Evolutionary conservation across 2,797 vertebrate genomes (phyloP).

Genomic region (Sebastolobus alascanus): DNA sequence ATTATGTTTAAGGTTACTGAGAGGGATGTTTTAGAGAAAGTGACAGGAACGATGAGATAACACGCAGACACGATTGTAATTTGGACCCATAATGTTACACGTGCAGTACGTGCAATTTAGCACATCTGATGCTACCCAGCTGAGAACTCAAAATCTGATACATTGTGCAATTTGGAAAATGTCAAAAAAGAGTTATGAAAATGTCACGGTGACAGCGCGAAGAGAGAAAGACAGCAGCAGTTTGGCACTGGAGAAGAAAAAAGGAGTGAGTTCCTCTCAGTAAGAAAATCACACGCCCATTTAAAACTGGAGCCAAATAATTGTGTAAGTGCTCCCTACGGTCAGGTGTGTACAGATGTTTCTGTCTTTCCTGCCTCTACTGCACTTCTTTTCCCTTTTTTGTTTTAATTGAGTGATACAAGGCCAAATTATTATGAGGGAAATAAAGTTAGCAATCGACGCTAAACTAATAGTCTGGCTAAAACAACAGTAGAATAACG

Average conservation of each 20-base stretch:
- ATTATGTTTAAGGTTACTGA: constrained; percentile 25
- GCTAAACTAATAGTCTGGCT: background rate
- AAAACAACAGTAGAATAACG: background rate
- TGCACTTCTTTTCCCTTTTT: background rate
- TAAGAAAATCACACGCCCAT: background rate
- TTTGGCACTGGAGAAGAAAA: constrained; percentile 12
- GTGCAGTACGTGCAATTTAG: constrained; percentile 15
- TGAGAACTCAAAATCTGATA: constrained; percentile 43
- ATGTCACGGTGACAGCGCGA: constrained; percentile 59
- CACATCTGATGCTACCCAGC: constrained; percentile 36
- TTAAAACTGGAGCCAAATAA: constrained; percentile 31
- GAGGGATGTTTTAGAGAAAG: constrained; percentile 20
- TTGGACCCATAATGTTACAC: constrained; percentile 6
- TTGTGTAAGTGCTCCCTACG: background rate
- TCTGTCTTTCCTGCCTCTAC: background rate
- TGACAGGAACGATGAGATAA: constrained; percentile 30
- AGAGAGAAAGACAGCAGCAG: constrained; percentile 15
- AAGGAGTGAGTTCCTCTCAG: constrained; percentile 14
- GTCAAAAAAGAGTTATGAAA: constrained; percentile 58
- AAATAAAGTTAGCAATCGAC: background rate
- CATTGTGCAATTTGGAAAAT: constrained; percentile 58
- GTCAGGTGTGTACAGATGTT: constrained; percentile 5
- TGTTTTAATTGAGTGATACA: background rate
- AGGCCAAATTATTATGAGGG: background rate
- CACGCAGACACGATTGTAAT: background rate